Evolutionary conservation across 2,113 vertebrate genomes (phyloP), one percentile per base, ranked within the genome.

Genomic region (Nothobranchius kuhntae): DNA sequence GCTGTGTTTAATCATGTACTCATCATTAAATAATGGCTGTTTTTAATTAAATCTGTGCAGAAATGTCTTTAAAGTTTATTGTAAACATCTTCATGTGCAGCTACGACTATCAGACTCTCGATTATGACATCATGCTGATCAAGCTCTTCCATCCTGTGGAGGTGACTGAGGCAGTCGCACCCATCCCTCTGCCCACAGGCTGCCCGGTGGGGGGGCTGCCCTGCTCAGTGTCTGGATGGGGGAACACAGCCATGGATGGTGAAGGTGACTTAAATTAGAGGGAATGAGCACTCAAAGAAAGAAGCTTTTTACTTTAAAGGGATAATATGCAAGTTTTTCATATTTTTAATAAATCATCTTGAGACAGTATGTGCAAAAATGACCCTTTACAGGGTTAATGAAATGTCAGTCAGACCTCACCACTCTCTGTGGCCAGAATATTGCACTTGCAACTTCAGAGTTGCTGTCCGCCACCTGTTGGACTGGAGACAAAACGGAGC

Each of bases 101-200:
- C 56, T 93, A 90, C 57, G 70, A 93, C 77, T 91, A 92, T 80
- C 86, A 90, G 80, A 91, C 90, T 24, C 65, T 92, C 75, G 92
- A 92, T 78, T 90, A 73, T 4, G 87, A 91, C 71, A 89, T 92
- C 50, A 92, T 92, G 91, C 69, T 92, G 75, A 82, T 92, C 75
- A 90, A 92, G 78, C 84, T 93, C 56, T 91, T 61, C 80, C 86
- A 91, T 42, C 84, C 89, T 0, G 86, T 86, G 51, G 81, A 73
- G 65, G 57, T 89, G 66, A 89, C 82, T 0, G 14, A 62, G 2
- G 48, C 77, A 1, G 91, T 91, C 9, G 65, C 63, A 40, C 87
- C 78, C 13, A 77, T 92, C 24, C 2, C 78, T 1, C 54, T 91
- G 68, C 85, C 90, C 47, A 59, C 52, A 1, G 56, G 56, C n/a